phyloP scores from a whole-genome alignment of 2,888 invertebrate species.

The Stenodema calcarata region DNA sequence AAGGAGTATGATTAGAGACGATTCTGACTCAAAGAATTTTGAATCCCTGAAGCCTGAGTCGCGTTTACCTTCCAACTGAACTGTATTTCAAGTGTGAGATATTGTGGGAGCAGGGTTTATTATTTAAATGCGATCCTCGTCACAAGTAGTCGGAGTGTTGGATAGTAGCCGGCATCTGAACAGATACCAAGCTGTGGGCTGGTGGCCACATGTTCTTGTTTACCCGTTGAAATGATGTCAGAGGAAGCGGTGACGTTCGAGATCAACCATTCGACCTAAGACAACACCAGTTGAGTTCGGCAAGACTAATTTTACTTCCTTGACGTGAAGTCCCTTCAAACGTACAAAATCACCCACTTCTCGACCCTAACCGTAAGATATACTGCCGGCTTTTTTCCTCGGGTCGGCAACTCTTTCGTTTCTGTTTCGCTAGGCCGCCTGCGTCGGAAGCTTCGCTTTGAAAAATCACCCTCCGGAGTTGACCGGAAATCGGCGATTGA shows the following conservation, averaged over 20 bases:
- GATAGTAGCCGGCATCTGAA: not conserved
- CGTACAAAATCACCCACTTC: not conserved
- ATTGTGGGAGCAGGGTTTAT: too few species aligned
- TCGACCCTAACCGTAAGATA: not conserved
- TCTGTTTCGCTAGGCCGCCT: not conserved
- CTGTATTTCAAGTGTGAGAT: too few species aligned
- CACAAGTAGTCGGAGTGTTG: not conserved
- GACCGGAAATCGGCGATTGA: not conserved
- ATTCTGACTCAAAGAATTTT: too few species aligned
- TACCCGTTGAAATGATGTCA: not conserved
- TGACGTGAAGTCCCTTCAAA: not conserved
- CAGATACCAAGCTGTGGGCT: not conserved
- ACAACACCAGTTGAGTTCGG: not conserved
- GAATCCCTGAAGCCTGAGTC: too few species aligned
- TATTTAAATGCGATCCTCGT: not conserved
- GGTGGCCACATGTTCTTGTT: not conserved
- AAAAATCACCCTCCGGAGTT: not conserved
- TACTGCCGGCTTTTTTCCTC: not conserved
- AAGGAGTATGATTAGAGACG: too few species aligned
- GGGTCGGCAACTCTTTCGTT: not conserved
- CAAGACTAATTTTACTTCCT: not conserved
- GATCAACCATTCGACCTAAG: not conserved
- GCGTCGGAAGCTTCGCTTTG: not conserved
- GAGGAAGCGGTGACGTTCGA: not conserved
- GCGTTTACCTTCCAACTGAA: too few species aligned